Evolutionary conservation across 2,113 vertebrate genomes (phyloP).

Genomic region (Gorsachius goisagi): DNA sequence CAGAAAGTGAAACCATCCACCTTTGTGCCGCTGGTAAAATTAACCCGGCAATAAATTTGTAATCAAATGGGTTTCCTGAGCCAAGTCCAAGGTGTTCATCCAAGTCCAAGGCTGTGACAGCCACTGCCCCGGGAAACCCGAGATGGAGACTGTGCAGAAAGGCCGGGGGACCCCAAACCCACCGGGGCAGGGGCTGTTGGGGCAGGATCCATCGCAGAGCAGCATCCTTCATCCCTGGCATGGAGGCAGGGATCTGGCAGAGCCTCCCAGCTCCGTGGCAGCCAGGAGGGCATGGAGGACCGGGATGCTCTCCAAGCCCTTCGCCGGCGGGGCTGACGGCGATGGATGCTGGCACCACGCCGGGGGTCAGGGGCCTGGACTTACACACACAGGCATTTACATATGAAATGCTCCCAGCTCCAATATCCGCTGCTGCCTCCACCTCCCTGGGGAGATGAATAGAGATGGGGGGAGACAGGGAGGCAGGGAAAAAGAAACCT

Average conservation of each 20-base stretch:
- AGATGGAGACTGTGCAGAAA: not conserved
- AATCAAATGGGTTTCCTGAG: not conserved
- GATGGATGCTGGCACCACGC: conserved; percentile 35
- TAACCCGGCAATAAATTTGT: conserved; percentile 4
- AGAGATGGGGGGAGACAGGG: not conserved
- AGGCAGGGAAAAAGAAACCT: conserved; percentile 3
- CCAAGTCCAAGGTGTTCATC: not conserved
- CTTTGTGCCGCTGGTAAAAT: not conserved
- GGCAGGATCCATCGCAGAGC: accelerated
- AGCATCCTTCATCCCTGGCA: not conserved
- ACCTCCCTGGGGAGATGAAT: conserved; percentile 47
- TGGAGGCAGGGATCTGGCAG: not conserved
- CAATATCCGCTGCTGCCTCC: conserved; percentile 54
- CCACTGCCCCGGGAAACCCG: not conserved
- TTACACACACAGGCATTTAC: conserved; percentile 48
- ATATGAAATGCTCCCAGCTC: conserved; percentile 62
- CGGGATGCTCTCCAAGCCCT: not conserved
- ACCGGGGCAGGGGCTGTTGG: not conserved
- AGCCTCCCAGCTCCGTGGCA: not conserved
- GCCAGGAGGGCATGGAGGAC: not conserved
- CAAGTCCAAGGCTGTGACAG: accelerated
- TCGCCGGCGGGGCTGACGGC: not conserved
- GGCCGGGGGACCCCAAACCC: not conserved
- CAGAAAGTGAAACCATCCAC: not conserved
- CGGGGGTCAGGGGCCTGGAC: conserved; percentile 55